Evolutionary conservation across 1,140 invertebrate genomes (phyloP), one percentile per base, ranked within the genome.

Genomic region (Temnothorax longispinosus): DNA sequence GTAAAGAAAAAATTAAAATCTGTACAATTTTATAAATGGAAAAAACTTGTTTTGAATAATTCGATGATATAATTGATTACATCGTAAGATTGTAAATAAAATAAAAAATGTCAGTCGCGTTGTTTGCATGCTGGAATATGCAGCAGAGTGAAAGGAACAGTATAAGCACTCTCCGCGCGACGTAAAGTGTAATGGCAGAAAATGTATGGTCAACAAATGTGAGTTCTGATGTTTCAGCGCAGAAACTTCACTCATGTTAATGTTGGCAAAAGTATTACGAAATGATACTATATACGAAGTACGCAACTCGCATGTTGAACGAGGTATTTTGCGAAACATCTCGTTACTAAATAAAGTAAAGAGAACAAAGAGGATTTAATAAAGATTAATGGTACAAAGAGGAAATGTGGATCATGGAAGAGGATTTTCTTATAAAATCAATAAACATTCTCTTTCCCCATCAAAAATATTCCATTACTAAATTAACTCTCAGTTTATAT

Each of bases 241-340:
- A 47, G 44, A 56, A 84, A 84, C 75, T 50, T 84, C 32, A 2
- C 41, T 82, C 8, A 82, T 47, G 41, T 74, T 72, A 60, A 81
- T 71, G 18, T n/a, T 65, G n/a, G n/a, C 18, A 60, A 50, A 56
- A 84, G 32, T 64, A n/a, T 64, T n/a, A 64, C n/a, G 4, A 54
- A 44, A 72, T 35, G 3, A n/a, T 35, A n/a, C 10, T 74, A 27
- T 27, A 27, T 27, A 58, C 27, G 7, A 60, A 41, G 11, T 82
- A 35, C 18, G 18, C 47, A 38, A 18, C 6, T 71, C 7, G 1
- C 32, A 27, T n/a, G 21, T 18, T 47, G 38, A 44, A 56, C 52
- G 0, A 58, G 44, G 13, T 21, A 44, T 71, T 58, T 74, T 18
- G 6, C 67, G 27, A 52, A 50, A 69, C 15, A 54, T 69, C 15